phyloP scores from a whole-genome alignment of 2,888 invertebrate genomes.

The Diachrysia chrysitis region DNA sequence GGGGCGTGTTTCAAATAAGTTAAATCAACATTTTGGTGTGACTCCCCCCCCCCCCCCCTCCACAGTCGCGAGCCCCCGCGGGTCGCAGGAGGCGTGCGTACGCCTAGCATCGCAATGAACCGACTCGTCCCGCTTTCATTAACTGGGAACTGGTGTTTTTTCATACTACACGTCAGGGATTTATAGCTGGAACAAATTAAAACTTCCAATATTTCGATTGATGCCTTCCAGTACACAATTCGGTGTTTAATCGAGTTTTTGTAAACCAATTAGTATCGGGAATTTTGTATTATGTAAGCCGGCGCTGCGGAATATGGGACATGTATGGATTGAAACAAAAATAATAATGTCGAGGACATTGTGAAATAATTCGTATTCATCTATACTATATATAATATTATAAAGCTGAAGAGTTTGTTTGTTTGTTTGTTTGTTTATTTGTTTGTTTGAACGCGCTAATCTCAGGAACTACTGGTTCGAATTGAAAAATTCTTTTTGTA shows the following conservation, averaged over 20 bases:
- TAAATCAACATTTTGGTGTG: slow-evolving; percentile 58
- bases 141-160: slow-evolving; percentile 60
- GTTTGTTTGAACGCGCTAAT: too few species aligned
- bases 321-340: neutral
- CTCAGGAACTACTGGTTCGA: too few species aligned
- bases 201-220: slow-evolving; percentile 58
- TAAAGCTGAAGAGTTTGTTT: too few species aligned
- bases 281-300: slow-evolving; percentile 18
- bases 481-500: too few species aligned
- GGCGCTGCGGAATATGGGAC: neutral
- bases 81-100: slow-evolving; percentile 34
- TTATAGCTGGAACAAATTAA: slow-evolving; percentile 64
- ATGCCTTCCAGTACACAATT: slow-evolving; percentile 52
- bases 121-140: slow-evolving; percentile 57
- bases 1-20: slow-evolving; percentile 62
- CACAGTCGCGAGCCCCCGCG: neutral
- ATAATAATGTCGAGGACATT: neutral
- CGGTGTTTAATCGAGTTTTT: slow-evolving; percentile 44
- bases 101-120: slow-evolving; percentile 54
- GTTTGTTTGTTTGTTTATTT: too few species aligned
- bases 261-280: slow-evolving; percentile 37
- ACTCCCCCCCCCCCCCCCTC: neutral
- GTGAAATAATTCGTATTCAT: too few species aligned
- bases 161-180: slow-evolving; percentile 59
- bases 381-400: too few species aligned